These are phyloP conservation scores for Beris morrisii DNA, from an alignment of 2,888 invertebrate genomes.

Conservation along the genomic window DNA sequence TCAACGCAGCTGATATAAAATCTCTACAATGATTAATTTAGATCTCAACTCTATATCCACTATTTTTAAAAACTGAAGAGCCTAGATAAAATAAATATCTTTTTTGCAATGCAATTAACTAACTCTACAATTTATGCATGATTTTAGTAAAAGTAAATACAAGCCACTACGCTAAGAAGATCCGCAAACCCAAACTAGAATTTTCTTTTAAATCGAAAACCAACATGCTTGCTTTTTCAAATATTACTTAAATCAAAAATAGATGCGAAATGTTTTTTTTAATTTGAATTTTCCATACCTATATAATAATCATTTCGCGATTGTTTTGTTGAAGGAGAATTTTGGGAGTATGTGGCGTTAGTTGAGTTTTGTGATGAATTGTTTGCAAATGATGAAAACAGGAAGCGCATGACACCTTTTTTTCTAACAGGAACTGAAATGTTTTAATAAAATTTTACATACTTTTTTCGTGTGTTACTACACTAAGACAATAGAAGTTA, in stretches of 20 bases:
- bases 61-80: no score
- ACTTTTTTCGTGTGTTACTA: conserved; percentile 2
- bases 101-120: no score
- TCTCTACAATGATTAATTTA: no score
- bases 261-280: conserved; percentile 17
- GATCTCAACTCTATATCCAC: no score
- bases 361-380: conserved; percentile 45
- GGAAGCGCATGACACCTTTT: conserved; percentile 47
- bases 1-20: no score
- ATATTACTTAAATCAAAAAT: conserved; percentile 26
- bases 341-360: conserved; percentile 45
- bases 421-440: conserved; percentile 49
- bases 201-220: conserved; percentile 5
- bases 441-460: conserved; percentile 30
- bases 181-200: conserved; percentile 6
- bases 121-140: no score
- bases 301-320: conserved; percentile 47
- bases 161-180: conserved; percentile 20
- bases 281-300: conserved; percentile 42
- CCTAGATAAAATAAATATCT: no score
- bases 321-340: conserved; percentile 44
- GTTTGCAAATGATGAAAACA: conserved; percentile 48
- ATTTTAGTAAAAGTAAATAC: conserved; percentile 34
- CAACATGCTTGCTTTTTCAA: conserved; percentile 37
- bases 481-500: conserved; percentile 2